Conservation (phyloP, 2,797 vertebrate genomes). For the Dicrostonyx torquatus region DNA sequence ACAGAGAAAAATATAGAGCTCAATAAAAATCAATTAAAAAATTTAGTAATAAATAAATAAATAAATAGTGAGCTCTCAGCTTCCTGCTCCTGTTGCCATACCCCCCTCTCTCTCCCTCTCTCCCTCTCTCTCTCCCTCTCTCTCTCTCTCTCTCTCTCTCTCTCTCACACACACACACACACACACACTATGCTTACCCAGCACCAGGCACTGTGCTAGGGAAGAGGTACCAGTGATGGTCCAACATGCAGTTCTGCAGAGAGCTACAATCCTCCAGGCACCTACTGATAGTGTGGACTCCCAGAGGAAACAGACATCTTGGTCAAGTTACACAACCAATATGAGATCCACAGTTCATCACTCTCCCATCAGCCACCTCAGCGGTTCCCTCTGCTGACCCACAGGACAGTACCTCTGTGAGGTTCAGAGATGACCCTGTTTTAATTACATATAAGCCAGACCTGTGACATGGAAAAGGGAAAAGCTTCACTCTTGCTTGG, state of each 20-base stretch:
- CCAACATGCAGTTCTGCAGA: neutral
- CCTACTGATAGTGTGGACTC: neutral
- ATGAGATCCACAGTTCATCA: neutral
- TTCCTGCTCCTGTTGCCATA: neutral
- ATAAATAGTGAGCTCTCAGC: neutral
- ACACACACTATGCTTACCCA: neutral
- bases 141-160: neutral
- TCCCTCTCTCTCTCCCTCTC: neutral
- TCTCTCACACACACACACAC: neutral
- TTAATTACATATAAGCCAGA: constrained; percentile 21
- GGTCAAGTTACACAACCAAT: neutral
- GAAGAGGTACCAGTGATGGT: neutral
- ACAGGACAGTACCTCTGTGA: neutral
- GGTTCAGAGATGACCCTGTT: constrained; percentile 14
- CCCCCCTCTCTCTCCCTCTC: neutral
- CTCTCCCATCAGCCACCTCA: neutral
- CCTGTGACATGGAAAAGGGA: constrained; percentile 1
- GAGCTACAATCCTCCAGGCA: neutral
- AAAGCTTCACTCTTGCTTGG: neutral
- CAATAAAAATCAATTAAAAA: no score
- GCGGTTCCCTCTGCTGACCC: neutral
- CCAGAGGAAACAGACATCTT: neutral
- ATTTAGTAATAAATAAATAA: no score
- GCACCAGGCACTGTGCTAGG: neutral
- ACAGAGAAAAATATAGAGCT: no score